Conservation (phyloP, 2,888 invertebrate genomes). For the Habroteleia sp. region DNA sequence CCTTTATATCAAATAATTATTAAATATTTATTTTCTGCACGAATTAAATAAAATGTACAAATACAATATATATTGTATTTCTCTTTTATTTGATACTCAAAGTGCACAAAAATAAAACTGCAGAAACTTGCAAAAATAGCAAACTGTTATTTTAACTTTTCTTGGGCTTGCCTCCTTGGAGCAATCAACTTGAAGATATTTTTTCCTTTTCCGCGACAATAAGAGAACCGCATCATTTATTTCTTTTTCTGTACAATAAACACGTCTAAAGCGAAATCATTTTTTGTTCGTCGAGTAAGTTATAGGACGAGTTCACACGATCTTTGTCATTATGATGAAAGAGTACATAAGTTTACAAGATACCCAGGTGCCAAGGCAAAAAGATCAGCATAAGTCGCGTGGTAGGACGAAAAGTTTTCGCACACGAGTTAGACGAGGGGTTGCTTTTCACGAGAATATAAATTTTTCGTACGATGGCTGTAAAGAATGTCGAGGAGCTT, state of each 20-base stretch:
- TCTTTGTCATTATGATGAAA: conserved; percentile 56
- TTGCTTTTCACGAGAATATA: conserved; percentile 65
- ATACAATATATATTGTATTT: too few species aligned
- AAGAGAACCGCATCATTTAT: conserved; percentile 13
- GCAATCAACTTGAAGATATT: conserved; percentile 9
- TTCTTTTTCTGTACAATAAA: conserved; percentile 11
- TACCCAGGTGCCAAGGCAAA: conserved; percentile 57
- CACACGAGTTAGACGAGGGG: conserved; percentile 19
- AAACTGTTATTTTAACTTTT: conserved; percentile 1
- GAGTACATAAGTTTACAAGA: conserved; percentile 54
- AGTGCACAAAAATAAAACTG: too few species aligned
- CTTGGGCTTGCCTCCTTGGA: not conserved
- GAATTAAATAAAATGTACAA: too few species aligned
- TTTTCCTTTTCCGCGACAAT: not conserved
- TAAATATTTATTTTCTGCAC: too few species aligned
- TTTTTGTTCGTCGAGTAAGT: conserved; percentile 30
- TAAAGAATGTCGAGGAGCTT: conserved; percentile 57
- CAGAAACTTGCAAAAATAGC: not conserved
- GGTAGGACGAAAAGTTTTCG: conserved; percentile 53
- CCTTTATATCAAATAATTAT: too few species aligned
- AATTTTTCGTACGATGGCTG: conserved; percentile 66
- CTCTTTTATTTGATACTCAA: too few species aligned
- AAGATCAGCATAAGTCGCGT: conserved; percentile 56
- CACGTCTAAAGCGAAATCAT: conserved; percentile 33
- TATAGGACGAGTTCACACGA: conserved; percentile 42